phyloP scores from a whole-genome alignment of 2,113 vertebrate species.

The Sinocyclocheilus rhinocerous region DNA sequence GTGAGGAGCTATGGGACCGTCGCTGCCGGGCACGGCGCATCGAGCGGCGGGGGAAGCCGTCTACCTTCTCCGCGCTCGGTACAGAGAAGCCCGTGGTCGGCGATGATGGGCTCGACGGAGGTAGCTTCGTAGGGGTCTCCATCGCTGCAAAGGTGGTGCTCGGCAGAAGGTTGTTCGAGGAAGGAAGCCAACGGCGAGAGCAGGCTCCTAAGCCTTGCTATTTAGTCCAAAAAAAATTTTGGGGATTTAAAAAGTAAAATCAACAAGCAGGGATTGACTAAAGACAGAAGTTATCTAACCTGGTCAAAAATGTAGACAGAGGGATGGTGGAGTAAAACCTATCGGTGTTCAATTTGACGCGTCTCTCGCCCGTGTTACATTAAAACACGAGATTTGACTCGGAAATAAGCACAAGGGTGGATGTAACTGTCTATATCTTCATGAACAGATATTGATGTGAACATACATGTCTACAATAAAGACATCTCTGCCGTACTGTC shows the following conservation, averaged over 20 bases:
- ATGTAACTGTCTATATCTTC: conserved; percentile 58
- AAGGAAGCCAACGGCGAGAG: conserved; percentile 24
- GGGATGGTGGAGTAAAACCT: neutral
- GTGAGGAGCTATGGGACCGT: conserved; percentile 90
- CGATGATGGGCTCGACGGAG: conserved; percentile 89
- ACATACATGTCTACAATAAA: conserved; percentile 53
- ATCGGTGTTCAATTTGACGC: conserved; percentile 62
- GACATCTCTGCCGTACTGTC: conserved; percentile 69
- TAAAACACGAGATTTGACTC: conserved; percentile 39
- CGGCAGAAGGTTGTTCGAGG: conserved; percentile 25
- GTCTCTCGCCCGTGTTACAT: conserved; percentile 40
- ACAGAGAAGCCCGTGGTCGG: conserved; percentile 89
- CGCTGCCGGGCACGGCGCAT: conserved; percentile 88
- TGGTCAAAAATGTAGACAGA: conserved; percentile 50
- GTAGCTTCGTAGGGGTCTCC: conserved; percentile 84
- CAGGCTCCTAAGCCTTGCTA: conserved; percentile 13
- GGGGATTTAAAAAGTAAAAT: conserved; percentile 4
- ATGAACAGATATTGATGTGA: conserved; percentile 67
- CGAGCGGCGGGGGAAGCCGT: conserved; percentile 88
- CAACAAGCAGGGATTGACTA: conserved; percentile 17
- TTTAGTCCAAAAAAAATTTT: neutral
- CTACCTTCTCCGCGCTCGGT: conserved; percentile 90
- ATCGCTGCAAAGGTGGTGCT: conserved; percentile 56
- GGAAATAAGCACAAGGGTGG: conserved; percentile 35
- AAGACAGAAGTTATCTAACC: conserved; percentile 26